A percentile compares a stretch with the other conserved stretches of the same genome.
These are phyloP conservation scores for Anorthoa munda DNA, from an alignment of 2,888 invertebrate genomes.

Conservation along the genomic window DNA sequence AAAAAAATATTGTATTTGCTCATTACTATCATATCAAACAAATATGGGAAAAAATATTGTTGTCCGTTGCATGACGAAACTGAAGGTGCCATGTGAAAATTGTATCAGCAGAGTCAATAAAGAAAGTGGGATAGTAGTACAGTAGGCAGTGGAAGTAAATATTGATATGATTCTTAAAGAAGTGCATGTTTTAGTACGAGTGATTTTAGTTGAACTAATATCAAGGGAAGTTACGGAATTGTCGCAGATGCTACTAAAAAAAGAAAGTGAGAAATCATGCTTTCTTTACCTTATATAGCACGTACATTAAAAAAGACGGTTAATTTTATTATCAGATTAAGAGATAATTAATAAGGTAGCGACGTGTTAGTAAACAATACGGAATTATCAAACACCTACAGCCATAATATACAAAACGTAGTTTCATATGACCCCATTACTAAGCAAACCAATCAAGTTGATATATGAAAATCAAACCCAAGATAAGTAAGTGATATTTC, in stretches of 20 bases:
- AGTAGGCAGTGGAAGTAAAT: slow-evolving; percentile 31
- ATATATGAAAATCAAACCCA: slow-evolving; percentile 25
- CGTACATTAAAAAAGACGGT: neutral
- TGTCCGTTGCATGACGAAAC: slow-evolving; percentile 49
- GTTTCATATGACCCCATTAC: slow-evolving; percentile 12
- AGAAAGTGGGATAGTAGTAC: slow-evolving; percentile 55
- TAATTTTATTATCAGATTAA: slow-evolving; percentile 13
- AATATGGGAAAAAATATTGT: slow-evolving; percentile 60
- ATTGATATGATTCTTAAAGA: slow-evolving; percentile 18
- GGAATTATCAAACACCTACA: neutral
- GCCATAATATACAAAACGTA: slow-evolving; percentile 2
- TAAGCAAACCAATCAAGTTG: slow-evolving; percentile 13
- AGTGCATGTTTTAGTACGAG: neutral
- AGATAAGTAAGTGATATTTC: slow-evolving; percentile 25
- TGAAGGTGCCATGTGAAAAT: slow-evolving; percentile 52
- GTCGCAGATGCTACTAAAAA: neutral
- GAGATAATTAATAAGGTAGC: slow-evolving; percentile 31
- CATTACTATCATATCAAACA: slow-evolving; percentile 63
- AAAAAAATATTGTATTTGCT: slow-evolving; percentile 60
- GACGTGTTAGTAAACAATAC: slow-evolving; percentile 16
- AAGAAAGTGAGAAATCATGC: neutral
- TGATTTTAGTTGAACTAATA: neutral
- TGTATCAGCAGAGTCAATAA: slow-evolving; percentile 50
- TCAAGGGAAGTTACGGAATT: neutral
- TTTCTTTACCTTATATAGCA: neutral